Evolutionary conservation across 1,140 invertebrate species (phyloP).

Genomic region (Lepidotrigona ventralis): DNA sequence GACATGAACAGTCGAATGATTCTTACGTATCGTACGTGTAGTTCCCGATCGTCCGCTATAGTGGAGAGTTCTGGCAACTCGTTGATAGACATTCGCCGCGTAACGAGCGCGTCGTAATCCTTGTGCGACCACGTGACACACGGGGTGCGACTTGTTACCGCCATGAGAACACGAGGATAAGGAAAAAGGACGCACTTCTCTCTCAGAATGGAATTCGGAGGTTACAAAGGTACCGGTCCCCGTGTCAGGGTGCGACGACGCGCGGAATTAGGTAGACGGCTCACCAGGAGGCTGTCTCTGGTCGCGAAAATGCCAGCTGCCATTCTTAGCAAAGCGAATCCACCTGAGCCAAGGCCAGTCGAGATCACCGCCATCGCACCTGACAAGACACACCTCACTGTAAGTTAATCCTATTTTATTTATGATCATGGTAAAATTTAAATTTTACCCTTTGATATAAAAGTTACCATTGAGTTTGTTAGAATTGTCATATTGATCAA

Average conservation of each 20-base stretch:
- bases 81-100: not conserved
- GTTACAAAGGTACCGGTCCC: constrained; percentile 71
- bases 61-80: not conserved
- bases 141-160: constrained; percentile 36
- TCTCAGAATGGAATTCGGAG: constrained; percentile 73
- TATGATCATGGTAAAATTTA: too few relatives aligned
- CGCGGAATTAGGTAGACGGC: constrained; percentile 76
- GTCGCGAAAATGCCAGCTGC: constrained; percentile 80
- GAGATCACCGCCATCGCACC: constrained; percentile 80
- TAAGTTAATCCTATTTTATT: constrained; percentile 67
- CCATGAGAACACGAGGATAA: constrained; percentile 33
- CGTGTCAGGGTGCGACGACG: constrained; percentile 71
- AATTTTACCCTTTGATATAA: not conserved
- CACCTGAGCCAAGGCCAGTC: constrained; percentile 70
- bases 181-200: not conserved
- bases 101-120: not conserved
- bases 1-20: not conserved
- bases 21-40: not conserved
- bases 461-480: not conserved
- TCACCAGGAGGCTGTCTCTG: constrained; percentile 80
- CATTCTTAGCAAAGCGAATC: constrained; percentile 72
- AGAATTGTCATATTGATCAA: not conserved
- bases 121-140: constrained; percentile 18
- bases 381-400: constrained; percentile 80
- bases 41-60: not conserved